Evolutionary conservation across 1,140 invertebrate species (phyloP), one percentile per base, ranked within the genome.

Genomic region (Psilanteris sp.): DNA sequence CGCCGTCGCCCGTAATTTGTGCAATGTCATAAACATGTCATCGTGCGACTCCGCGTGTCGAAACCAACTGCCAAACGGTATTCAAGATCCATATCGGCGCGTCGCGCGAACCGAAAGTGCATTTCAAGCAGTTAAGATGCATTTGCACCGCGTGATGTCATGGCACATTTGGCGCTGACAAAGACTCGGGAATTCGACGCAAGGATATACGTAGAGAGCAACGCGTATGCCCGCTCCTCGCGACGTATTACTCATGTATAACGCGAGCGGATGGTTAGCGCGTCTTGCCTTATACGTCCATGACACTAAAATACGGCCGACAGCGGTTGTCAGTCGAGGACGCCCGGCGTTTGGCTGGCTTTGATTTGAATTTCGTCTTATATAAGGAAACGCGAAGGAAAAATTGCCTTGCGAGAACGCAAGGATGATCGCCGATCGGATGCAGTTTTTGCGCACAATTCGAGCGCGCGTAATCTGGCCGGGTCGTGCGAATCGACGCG

Each of bases 271-370:
- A 44, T 36, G 48, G 41, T 34, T 36, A 41, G 52, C 41, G 62
- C 73, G 66, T 76, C 73, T 76, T 70, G 44, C 66, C 73, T 70
- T 76, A 66, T 76, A 70, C 73, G 64, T 70, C 72, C 72, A 10
- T 70, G 72, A 68, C 72, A 76, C 72, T 76, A 76, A 76, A 76
- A 76, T 59, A 70, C 64, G 50, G 34, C 14, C 59, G 70, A 55
- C 72, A 64, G 61, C 61, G 52, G 70, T 59, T 74, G 70, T 67
- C 71, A 67, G 55, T 43, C 72, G 72, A 76, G 72, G 72, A 55
- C 72, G 70, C 15, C 57, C 32, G 18, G 34, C 48, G 16, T 64
- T 73, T 66, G 16, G 34, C 8, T 41, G 50, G 11, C 34, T 64
- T 59, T 73, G 50, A 73, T 64, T 64, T 61, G 14, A 62, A 46